Base-by-base conservation (phyloP, 2,888 invertebrate species). In the Pristionchus mayeri region DNA sequence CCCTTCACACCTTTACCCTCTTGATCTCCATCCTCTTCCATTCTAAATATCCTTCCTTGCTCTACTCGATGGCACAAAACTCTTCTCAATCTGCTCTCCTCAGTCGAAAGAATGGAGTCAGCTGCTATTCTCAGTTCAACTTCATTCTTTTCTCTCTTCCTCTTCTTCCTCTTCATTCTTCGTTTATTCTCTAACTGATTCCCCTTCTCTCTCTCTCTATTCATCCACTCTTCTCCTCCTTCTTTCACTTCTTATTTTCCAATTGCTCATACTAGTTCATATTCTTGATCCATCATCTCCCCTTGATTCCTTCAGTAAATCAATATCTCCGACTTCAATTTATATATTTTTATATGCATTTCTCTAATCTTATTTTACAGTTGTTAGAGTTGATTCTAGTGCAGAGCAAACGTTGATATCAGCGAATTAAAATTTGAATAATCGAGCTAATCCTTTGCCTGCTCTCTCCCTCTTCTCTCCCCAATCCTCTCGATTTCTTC, bases 41-140 rank as follows among this genome's bases (percentile, higher is more conserved):
- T 50, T 40, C 21, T 16, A 37, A 21, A 48, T 76, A 27, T 16
- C 50, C 40, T 24, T 13, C 2, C 24, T 40, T 37, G 24, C 21
- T 24, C 21, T 21, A 21, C 76, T 71, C 71, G 37, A 71, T 71
- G 37, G 71, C 71, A 71, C 71, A 71, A 71, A 71, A 71, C 71
- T 71, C 76, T 76, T 44, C 11, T 48, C 48, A 27, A 16, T 30
- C 44, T 76, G 24, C 50, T 76, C 76, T 50, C 50, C 21, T 76
- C 50, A 9, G 44, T 40, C 27, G 50, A 50, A 60, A 60, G 60
- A 60, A 60, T 60, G 37, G 34, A 80, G 57, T 50, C 48, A 78
- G 78, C 78, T 50, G 79, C 60, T 48, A 27, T 52, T 44, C 27
- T 48, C 63, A 81, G 44, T 63, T 63, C 40, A 80, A 60, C 50